Base-by-base conservation (phyloP, 2,113 vertebrate species). In the Vanacampus margaritifer region DNA sequence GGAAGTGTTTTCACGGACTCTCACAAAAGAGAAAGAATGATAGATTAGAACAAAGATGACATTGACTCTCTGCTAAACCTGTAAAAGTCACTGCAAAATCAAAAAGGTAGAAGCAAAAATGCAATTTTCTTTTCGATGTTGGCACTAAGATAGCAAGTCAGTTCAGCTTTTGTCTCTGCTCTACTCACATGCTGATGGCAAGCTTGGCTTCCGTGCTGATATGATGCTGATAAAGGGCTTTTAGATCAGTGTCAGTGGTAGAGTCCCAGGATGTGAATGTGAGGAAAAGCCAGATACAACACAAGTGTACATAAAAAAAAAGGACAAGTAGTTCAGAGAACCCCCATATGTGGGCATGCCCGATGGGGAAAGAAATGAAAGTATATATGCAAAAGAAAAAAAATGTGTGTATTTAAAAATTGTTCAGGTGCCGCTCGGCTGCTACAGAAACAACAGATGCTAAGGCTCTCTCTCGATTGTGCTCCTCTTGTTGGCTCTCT, bases 391-490 rank as follows among this genome's bases (percentile, higher is more conserved):
- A 75, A 72, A 6, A 3, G 51, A 48, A 32, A 63, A 48, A 39
- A 23, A 45, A 19, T 28, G 64, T 71, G 65, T 53, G 76, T 37
- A 16, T 70, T 14, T 3, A 43, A 51, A 77, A 79, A 75, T 75
- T 36, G 64, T 68, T 77, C 76, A 72, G 72, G 69, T 41, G 76
- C 69, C 76, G 79, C 78, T 83, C 69, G 78, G 76, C 82, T 79
- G 72, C 83, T 48, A 75, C 73, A 61, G 79, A 83, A 84, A 83
- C 83, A 89, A 83, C 87, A 89, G 88, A 90, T 89, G 88, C 86
- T 86, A 87, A 85, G 14, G 43, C 80, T 79, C 83, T 71, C 76
- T 76, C 67, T 74, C 68, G 74, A 71, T 78, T 80, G 75, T 50
- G 68, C 54, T 72, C 60, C 61, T 64, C 75, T 75, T 70, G 69